Evolutionary conservation across 2,888 invertebrate species (phyloP), one percentile per base, ranked within the genome.

Genomic region (Chaitophorus viminalis): DNA sequence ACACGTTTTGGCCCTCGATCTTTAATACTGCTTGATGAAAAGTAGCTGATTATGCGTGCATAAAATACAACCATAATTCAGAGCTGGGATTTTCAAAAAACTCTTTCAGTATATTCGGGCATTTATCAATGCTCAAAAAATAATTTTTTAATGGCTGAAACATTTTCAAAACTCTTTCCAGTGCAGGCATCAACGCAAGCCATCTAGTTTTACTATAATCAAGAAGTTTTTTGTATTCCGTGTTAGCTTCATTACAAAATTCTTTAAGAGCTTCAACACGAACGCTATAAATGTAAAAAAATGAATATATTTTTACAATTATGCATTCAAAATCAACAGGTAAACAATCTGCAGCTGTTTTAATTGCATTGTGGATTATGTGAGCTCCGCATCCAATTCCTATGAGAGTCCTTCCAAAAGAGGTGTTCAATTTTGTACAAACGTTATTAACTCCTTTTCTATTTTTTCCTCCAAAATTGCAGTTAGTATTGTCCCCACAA

Each of bases 221-320:
- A 36, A 90, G 79, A 36, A 91, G 70, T 83, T 89, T 90, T 89
- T 89, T 89, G 89, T 90, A 91, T 81, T 90, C 90, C 31, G 90
- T 89, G 46, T 90, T 90, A 83, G 90, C 90, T 83, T 88, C 89
- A 70, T 90, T 90, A 89, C 91, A 91, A 89, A 91, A 91, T 88
- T 90, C 89, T 90, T 91, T 91, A 33, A 91, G 86, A 77, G 78
- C 82, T 88, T 90, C 90, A 39, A 90, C 90, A 77, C 91, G 88
- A 36, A 91, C 90, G 33, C 91, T 91, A 89, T 90, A 91, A 82
- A 90, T 91, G 83, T 90, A 89, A 89, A 91, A 91, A 90, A 91
- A 90, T 60, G 89, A 89, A 89, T 90, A 91, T 77, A 91, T 90
- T 89, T 91, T 91, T 25, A 89, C 84, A 86, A 91, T 89, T 70